Base-by-base conservation (phyloP, 2,888 invertebrate species). In the Harmothoe impar region DNA sequence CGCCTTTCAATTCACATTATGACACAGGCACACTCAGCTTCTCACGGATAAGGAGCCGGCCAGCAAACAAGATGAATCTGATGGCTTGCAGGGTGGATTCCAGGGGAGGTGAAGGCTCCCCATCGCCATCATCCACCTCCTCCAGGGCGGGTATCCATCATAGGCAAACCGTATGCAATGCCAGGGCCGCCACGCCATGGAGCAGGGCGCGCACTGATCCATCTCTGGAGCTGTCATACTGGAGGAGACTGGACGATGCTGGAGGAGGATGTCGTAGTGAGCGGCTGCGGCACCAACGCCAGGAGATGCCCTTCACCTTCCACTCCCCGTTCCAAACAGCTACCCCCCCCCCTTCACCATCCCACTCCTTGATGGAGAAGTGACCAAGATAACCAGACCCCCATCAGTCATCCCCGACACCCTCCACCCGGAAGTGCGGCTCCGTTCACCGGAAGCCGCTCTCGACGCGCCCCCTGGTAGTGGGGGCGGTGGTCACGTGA, bases 181-280 rank as follows among this genome's bases (percentile, higher is more conserved):
- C 81, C 35, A 20, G 81, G 10, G 33, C 81, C 43, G 81, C 81
- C 81, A 33, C 17, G 43, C 81, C 43, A 43, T 43, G 43, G 81
- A 43, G 35, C 81, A 43, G 7, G 43, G n/a, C 10, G 35, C 43
- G 23, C 35, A 81, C 33, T 81, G 43, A 81, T 81, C 81, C 81
- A 81, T 81, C 81, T 81, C 33, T 81, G 81, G 81, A n/a, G n/a
- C 81, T 35, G 33, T 43, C 81, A 81, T 17, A 17, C 81, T 77
- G 81, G 81, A 81, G 43, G 35, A 81, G 17, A 17, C 43, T 33
- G 33, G 81, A 17, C 3, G 35, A 81, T 25, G 43, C 17, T 1
- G 81, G 23, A 35, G 43, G 81, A n/a, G 5, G 7, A 17, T n/a
- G 23, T 81, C 25, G 31, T 10, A 31, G 77, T 20, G 77, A 3